phyloP scores from a whole-genome alignment of 2,113 vertebrate species.

The Gadus macrocephalus region DNA sequence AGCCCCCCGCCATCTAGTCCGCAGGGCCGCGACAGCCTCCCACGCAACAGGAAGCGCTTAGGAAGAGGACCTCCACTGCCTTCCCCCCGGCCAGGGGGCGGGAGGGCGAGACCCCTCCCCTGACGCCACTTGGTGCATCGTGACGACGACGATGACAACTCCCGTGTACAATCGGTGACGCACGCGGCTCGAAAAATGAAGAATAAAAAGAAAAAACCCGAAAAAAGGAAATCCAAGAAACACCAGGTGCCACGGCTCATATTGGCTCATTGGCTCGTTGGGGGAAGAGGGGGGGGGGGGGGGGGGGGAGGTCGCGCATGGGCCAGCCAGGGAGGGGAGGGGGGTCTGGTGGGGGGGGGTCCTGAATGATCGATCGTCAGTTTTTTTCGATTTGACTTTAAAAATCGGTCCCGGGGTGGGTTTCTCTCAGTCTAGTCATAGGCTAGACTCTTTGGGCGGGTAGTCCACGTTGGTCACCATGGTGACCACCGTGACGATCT shows the following conservation, averaged over 20 bases:
- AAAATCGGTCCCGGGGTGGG: constrained; percentile 25
- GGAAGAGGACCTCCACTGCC: neutral
- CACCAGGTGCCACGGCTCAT: neutral
- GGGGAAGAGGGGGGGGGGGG: neutral
- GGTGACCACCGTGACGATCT: constrained; percentile 91
- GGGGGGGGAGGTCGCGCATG: neutral
- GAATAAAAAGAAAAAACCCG: no score
- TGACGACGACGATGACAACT: no score
- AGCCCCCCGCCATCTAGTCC: constrained; percentile 4
- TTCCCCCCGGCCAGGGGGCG: no score
- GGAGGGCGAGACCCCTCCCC: neutral
- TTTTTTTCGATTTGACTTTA: neutral
- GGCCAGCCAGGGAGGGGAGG: neutral
- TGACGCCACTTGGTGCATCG: neutral
- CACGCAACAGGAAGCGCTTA: neutral
- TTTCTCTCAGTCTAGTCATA: constrained; percentile 86
- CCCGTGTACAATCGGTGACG: no score
- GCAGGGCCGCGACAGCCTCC: constrained; percentile 23
- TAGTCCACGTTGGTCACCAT: constrained; percentile 97
- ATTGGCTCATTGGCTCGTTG: constrained; percentile 10
- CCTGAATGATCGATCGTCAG: neutral
- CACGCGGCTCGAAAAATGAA: no score
- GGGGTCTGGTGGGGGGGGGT: neutral
- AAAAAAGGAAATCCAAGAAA: no score
- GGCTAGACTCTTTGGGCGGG: constrained; percentile 93